A percentile compares a stretch with the other conserved stretches of the same genome.
These are phyloP conservation scores for Epistrophe eligans DNA, from an alignment of 2,888 invertebrate species.

Conservation along the genomic window DNA sequence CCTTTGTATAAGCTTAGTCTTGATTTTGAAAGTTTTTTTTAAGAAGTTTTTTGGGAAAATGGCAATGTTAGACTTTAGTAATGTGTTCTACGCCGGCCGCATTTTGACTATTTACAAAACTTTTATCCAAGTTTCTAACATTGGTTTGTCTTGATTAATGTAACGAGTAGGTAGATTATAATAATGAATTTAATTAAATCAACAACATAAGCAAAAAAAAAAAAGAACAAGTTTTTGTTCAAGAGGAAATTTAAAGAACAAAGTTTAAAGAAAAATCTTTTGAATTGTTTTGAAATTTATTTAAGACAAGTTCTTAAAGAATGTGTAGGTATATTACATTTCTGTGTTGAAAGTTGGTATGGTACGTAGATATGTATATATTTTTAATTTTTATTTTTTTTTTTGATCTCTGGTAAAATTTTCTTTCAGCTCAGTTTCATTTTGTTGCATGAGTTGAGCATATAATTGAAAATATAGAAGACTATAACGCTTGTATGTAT, in stretches of 20 bases:
- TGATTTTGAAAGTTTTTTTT: background rate
- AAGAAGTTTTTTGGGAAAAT: background rate
- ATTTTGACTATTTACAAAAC: background rate
- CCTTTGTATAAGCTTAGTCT: background rate
- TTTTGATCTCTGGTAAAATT: background rate
- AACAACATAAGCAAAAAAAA: too few relatives aligned
- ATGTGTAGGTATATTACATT: too few relatives aligned
- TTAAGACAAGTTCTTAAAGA: background rate
- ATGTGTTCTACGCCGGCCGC: background rate
- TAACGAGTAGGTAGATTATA: background rate
- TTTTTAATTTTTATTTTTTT: background rate
- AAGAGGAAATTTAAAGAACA: background rate
- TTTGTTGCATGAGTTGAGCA: background rate
- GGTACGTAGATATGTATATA: too few relatives aligned
- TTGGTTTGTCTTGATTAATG: background rate
- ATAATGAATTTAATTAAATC: background rate
- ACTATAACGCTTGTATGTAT: background rate
- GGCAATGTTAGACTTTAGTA: too few relatives aligned
- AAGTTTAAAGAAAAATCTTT: background rate
- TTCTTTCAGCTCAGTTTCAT: background rate
- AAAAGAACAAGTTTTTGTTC: background rate
- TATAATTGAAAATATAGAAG: background rate
- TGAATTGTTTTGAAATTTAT: background rate
- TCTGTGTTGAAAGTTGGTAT: too few relatives aligned
- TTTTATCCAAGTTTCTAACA: background rate